Conservation (phyloP, 2,797 vertebrate genomes). For the Scomberomorus guttatus region DNA sequence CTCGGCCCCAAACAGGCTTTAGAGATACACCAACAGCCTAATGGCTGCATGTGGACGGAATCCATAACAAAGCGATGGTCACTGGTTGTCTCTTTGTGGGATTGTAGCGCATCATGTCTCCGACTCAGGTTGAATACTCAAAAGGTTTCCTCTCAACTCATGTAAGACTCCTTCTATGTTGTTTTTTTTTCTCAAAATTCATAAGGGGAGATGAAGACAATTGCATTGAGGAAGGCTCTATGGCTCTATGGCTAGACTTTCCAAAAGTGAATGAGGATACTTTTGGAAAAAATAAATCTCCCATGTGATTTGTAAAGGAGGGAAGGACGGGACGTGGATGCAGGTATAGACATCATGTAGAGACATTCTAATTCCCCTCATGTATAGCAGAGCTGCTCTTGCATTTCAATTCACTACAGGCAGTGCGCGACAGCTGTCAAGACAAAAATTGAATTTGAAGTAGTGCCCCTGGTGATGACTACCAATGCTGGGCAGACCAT, state of each 20-base stretch:
- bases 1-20: constrained; percentile 80
- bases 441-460: constrained; percentile 60
- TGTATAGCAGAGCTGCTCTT: constrained; percentile 40
- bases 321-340: constrained; percentile 30
- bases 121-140: constrained; percentile 76
- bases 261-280: constrained; percentile 49
- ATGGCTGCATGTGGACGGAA: constrained; percentile 79
- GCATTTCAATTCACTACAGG: constrained; percentile 55
- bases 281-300: constrained; percentile 19
- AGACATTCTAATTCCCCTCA: constrained; percentile 60
- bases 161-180: constrained; percentile 10
- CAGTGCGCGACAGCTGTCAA: constrained; percentile 60
- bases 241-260: constrained; percentile 23
- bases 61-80: constrained; percentile 71
- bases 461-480: constrained; percentile 43
- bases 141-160: constrained; percentile 56
- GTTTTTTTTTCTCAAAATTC: constrained; percentile 57
- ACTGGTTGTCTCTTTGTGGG: constrained; percentile 72
- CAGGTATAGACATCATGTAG: constrained; percentile 38
- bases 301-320: constrained; percentile 36
- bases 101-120: constrained; percentile 69
- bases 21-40: constrained; percentile 75
- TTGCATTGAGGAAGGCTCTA: constrained; percentile 32
- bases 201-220: constrained; percentile 36
- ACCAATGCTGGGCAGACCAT: constrained; percentile 38